Evolutionary conservation across 2,113 vertebrate species (phyloP), one percentile per base, ranked within the genome.

Genomic region (Bubo scandiacus): DNA sequence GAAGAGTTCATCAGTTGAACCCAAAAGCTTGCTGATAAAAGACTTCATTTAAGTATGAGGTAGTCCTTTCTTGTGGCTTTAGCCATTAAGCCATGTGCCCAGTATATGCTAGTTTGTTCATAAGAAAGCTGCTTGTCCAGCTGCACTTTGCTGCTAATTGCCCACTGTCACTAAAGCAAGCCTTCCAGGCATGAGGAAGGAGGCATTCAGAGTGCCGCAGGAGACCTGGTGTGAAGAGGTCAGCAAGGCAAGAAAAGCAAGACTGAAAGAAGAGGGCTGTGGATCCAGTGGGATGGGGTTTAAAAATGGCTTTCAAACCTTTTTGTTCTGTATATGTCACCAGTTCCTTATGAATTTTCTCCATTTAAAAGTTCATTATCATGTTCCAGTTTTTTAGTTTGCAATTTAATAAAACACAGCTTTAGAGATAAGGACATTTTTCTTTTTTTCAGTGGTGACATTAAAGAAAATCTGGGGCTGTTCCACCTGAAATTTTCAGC

Each of bases 1-100:
- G 42, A 90, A 75, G 17, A 62, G 40, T 70, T 88, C 34, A 65
- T 54, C 75, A 86, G 15, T 2, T 82, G 57, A 21, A 43, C 82
- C 82, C 49, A 90, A 88, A 57, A 80, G 55, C 83, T 86, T 88
- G 83, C 86, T 95, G 38, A 81, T 47, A 91, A 78, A 86, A 86
- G 38, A n/a, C n/a, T 91, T 86, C 16, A 45, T 45, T 82, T 66
- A 83, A 49, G 38, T 73, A 81, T 74, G 89, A 78, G 55, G 55
- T 66, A 32, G 68, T 43, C 29, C 26, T 81, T 78, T 86, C 86
- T 67, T 67, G 68, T 81, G 65, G 65, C 43, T 85, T 40, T 78
- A 38, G 47, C 73, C 32, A n/a, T 81, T 83, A 91, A 84, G 78
- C 68, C 66, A 42, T 7, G 22, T 71, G 65, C 81, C 72, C 81